phyloP scores from a whole-genome alignment of 1,140 invertebrate species.

The Achroia grisella region DNA sequence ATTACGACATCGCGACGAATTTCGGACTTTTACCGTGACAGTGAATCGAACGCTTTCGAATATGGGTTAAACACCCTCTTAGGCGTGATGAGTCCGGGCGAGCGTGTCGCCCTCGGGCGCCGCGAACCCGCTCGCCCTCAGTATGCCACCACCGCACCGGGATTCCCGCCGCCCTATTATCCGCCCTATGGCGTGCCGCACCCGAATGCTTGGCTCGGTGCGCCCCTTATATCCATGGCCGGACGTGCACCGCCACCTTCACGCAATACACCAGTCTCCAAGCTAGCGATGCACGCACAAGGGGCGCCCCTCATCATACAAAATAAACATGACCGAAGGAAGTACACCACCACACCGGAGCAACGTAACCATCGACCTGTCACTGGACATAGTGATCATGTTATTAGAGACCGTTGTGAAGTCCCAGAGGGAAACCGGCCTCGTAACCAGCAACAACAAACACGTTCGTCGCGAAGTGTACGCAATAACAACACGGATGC shows the following conservation, averaged over 20 bases:
- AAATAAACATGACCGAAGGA: slow-evolving; percentile 70
- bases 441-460: slow-evolving; percentile 53
- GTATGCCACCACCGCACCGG: slow-evolving; percentile 61
- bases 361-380: slow-evolving; percentile 50
- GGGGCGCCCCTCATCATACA: slow-evolving; percentile 84
- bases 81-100: slow-evolving; percentile 66
- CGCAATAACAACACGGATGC: slow-evolving; percentile 76
- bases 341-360: slow-evolving; percentile 49
- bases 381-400: slow-evolving; percentile 31
- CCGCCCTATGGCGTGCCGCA: slow-evolving; percentile 61
- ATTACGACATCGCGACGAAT: slow-evolving; percentile 65
- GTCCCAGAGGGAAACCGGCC: slow-evolving; percentile 43
- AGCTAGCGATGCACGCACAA: slow-evolving; percentile 84
- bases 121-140: slow-evolving; percentile 66
- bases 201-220: slow-evolving; percentile 77
- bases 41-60: slow-evolving; percentile 51
- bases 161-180: slow-evolving; percentile 63
- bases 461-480: slow-evolving; percentile 42
- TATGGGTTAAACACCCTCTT: slow-evolving; percentile 66
- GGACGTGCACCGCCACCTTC: slow-evolving; percentile 56
- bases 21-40: slow-evolving; percentile 62
- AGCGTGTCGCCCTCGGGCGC: slow-evolving; percentile 65
- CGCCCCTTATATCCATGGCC: slow-evolving; percentile 81
- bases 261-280: slow-evolving; percentile 71
- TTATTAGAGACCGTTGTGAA: slow-evolving; percentile 42